A percentile compares a stretch with the other conserved stretches of the same genome.
phyloP scores from a whole-genome alignment of 2,113 vertebrate species.

The Pangasianodon gigas region DNA sequence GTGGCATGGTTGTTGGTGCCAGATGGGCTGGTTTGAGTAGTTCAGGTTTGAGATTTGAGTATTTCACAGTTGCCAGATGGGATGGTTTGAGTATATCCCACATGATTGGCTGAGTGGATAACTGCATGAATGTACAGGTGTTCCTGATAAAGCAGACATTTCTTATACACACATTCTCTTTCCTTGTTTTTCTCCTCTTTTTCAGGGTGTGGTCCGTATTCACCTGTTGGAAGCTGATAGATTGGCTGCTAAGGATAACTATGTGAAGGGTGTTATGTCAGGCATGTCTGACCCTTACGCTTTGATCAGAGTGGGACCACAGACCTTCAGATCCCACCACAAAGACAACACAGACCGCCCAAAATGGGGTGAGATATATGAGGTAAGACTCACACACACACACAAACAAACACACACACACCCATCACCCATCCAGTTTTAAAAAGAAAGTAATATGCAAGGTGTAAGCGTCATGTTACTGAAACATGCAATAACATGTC shows the following conservation, averaged over 20 bases:
- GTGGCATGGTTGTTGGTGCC: too few relatives aligned
- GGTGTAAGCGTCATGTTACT: background rate
- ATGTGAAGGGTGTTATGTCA: constrained; percentile 84
- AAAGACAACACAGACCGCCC: constrained; percentile 82
- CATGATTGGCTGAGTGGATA: background rate
- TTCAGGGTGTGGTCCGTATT: constrained; percentile 87
- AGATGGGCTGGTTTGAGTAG: too few relatives aligned
- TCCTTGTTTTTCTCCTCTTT: background rate
- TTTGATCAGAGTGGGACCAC: constrained; percentile 85
- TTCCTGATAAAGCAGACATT: background rate
- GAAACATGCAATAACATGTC: background rate
- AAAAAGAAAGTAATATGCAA: background rate
- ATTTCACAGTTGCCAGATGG: too few relatives aligned
- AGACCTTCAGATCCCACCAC: constrained; percentile 84
- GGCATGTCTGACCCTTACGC: constrained; percentile 92
- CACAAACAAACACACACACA: background rate
- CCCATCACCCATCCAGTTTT: background rate
- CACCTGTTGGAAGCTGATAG: constrained; percentile 81
- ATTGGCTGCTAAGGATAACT: constrained; percentile 85
- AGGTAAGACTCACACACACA: constrained; percentile 71
- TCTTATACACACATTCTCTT: background rate
- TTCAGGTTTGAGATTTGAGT: too few relatives aligned
- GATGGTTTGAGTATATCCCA: too few relatives aligned
- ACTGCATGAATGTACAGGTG: background rate
- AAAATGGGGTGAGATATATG: constrained; percentile 88